Base-by-base conservation (phyloP, 2,113 vertebrate genomes). In the Uropsilus gracilis region DNA sequence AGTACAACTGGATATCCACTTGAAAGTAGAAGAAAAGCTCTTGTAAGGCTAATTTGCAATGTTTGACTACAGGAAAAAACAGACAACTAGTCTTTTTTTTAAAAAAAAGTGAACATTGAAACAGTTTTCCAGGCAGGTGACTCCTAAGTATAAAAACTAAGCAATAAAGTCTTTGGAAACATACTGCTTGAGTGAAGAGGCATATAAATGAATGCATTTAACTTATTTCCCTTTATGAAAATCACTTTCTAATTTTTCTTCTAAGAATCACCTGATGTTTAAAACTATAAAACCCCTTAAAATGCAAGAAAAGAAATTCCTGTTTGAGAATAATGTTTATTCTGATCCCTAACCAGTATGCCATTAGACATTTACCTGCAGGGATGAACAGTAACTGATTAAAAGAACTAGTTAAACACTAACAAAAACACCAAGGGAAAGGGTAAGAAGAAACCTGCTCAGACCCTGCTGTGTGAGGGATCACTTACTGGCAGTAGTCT, bases 351-450 rank as follows among this genome's bases (percentile, higher is more conserved):
- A 75, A 94, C 91, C 69, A 88, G 94, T 37, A 86, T 32, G 44
- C 78, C 90, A 92, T 83, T 94, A 88, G 72, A 94, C 89, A 94
- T 95, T 90, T 90, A 69, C 80, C 93, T 81, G 42, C 28, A 66
- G 66, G 46, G 5, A 66, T 92, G 39, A 96, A 89, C 11, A 90
- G 95, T 96, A 90, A 97, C 84, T 86, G 86, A 97, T 97, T 97
- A 96, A 97, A 61, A 82, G 59, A 91, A 89, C 64, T 78, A 93
- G 95, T 96, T 97, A 96, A 97, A 93, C 92, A 94, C 71, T 97
- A 96, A 97, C 88, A 86, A 89, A 96, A 82, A 44, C 44, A 83
- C 46, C 81, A 77, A 39, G 46, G 53, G 55, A 75, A 77, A 83
- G 73, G 26, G 71, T 28, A 81, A 72, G 77, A 63, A 83, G 59